Evolutionary conservation across 2,888 invertebrate genomes (phyloP).

Genomic region (Spatulosminthurus flaviceps): DNA sequence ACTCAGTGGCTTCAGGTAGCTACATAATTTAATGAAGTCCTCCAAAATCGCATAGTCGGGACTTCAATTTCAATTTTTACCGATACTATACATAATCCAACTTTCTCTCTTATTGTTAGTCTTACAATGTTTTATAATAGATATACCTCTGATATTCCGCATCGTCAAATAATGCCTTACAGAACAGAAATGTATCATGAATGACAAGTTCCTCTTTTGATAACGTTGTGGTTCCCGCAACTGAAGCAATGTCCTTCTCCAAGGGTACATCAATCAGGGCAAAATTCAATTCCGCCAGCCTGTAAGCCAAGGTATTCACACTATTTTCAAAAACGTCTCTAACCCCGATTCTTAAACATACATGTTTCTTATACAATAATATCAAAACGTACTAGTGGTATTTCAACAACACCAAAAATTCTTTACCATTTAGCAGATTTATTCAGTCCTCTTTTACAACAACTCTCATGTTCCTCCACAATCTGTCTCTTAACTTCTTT

Average conservation of each 20-base stretch:
- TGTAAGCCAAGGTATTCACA: constrained; percentile 63
- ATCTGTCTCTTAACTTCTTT: constrained; percentile 75
- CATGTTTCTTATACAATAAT: too few relatives aligned
- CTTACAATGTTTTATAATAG: constrained; percentile 22
- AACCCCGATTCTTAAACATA: too few relatives aligned
- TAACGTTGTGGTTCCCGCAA: constrained; percentile 51
- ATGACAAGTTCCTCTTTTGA: constrained; percentile 70
- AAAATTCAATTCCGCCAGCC: constrained; percentile 83
- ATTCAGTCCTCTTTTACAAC: constrained; percentile 79
- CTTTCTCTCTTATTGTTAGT: constrained; percentile 35
- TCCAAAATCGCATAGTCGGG: too few relatives aligned
- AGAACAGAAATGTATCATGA: constrained; percentile 78
- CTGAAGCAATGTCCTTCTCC: constrained; percentile 57
- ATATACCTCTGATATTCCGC: constrained; percentile 82
- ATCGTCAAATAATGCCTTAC: constrained; percentile 88
- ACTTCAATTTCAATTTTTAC: too few relatives aligned
- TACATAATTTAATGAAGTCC: too few relatives aligned
- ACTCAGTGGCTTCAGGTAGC: too few relatives aligned
- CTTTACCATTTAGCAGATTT: constrained; percentile 87
- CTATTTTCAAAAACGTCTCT: background rate
- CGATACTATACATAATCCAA: too few relatives aligned
- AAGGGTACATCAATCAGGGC: constrained; percentile 76
- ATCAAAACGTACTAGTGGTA: too few relatives aligned
- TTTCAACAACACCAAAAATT: constrained; percentile 44
- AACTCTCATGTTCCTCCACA: constrained; percentile 75